phyloP scores from a whole-genome alignment of 2,113 vertebrate species.

The Trichomycterus rosablanca region DNA sequence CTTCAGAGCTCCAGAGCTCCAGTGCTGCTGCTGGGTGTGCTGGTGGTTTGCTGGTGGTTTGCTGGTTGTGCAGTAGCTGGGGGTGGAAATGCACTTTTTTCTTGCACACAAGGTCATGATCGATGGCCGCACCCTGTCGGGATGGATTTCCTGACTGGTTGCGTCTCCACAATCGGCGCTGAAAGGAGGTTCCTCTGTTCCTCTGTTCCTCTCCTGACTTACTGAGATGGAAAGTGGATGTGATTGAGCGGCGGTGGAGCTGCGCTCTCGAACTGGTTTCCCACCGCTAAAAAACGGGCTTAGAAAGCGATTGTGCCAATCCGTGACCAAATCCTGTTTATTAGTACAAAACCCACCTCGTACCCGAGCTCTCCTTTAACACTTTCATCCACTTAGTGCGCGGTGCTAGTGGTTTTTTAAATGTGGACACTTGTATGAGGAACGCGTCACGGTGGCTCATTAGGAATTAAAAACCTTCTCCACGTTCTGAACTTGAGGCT shows the following conservation, averaged over 20 bases:
- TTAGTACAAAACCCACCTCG: conserved; percentile 13
- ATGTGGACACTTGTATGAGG: background rate
- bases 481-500: conserved; percentile 9
- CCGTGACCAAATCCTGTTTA: conserved; percentile 31
- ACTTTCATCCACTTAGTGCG: background rate
- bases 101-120: conserved; percentile 69
- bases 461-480: background rate
- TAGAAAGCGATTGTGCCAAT: conserved; percentile 12
- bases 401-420: background rate
- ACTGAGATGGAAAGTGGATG: conserved; percentile 60
- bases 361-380: conserved; percentile 3
- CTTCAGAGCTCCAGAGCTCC: no score
- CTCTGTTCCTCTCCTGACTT: conserved; percentile 51
- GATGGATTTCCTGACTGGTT: conserved; percentile 83
- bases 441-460: conserved; percentile 9
- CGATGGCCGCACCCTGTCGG: conserved; percentile 74
- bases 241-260: conserved; percentile 58
- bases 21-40: no score
- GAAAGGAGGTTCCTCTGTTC: conserved; percentile 44
- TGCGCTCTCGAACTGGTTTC: conserved; percentile 68
- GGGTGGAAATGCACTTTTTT: conserved; percentile 30
- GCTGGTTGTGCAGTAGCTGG: background rate
- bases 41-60: background rate
- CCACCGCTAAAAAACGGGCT: conserved; percentile 42
- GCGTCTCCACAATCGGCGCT: conserved; percentile 76